Evolutionary conservation across 2,888 invertebrate species (phyloP).

Genomic region (Volucella bombylans): DNA sequence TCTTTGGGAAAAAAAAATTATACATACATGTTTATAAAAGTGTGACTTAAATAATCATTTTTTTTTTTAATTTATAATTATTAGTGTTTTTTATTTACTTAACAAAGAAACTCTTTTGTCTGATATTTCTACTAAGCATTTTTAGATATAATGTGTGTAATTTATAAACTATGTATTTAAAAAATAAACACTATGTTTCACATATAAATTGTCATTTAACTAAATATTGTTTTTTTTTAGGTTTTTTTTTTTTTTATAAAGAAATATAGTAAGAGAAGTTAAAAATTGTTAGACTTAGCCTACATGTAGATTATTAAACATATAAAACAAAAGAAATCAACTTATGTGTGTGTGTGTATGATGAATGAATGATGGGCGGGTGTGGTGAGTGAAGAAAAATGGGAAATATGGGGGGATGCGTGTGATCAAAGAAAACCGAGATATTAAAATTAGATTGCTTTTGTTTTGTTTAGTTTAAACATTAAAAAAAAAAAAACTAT

Average conservation of each 20-base stretch:
- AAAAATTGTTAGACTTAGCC: conserved; percentile 37
- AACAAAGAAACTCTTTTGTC: conserved; percentile 11
- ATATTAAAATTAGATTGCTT: conserved; percentile 52
- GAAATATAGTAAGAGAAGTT: not conserved
- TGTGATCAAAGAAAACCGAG: no score
- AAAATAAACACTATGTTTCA: conserved; percentile 66
- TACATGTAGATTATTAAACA: conserved; percentile 33
- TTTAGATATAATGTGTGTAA: no score
- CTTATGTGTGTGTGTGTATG: not conserved
- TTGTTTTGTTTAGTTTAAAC: conserved; percentile 31
- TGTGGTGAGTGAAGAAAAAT: conserved; percentile 10
- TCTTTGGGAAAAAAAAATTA: conserved; percentile 69
- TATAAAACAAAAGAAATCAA: conserved; percentile 13
- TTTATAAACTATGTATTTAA: not conserved
- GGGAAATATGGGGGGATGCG: no score
- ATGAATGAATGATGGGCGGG: not conserved
- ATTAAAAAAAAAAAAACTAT: conserved; percentile 28
- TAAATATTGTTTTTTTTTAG: conserved; percentile 26
- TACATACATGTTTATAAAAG: conserved; percentile 34
- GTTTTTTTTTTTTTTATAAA: not conserved
- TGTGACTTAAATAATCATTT: conserved; percentile 30
- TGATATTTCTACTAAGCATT: not conserved
- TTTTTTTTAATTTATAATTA: no score
- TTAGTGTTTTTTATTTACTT: not conserved
- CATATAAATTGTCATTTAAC: conserved; percentile 68